These are phyloP conservation scores for Melanotaenia nigrans DNA, from an alignment of 2,797 vertebrate species.

Conservation along the genomic window DNA sequence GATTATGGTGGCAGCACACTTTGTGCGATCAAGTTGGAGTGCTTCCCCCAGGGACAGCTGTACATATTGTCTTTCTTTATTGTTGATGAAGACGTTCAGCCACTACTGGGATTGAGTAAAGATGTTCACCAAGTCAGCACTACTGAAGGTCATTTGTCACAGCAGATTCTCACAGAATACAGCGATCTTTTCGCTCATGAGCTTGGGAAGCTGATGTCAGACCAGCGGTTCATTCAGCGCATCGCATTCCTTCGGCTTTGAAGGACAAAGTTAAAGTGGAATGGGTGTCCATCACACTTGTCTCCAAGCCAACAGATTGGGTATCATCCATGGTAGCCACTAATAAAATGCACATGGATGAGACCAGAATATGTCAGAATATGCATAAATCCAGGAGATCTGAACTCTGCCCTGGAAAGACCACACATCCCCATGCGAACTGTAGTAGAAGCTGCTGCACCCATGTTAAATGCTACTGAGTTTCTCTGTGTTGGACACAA, in stretches of 20 bases:
- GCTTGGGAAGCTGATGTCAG: background rate
- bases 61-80: background rate
- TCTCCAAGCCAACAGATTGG: background rate
- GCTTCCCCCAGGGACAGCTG: no score
- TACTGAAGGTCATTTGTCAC: background rate
- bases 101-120: no score
- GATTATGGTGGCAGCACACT: background rate
- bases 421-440: background rate
- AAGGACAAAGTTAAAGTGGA: background rate
- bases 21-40: background rate
- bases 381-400: background rate
- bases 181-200: background rate
- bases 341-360: background rate
- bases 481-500: background rate
- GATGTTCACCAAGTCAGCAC: no score
- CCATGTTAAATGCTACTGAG: background rate
- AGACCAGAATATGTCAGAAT: conserved; percentile 2
- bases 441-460: background rate
- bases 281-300: background rate
- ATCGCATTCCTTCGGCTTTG: background rate
- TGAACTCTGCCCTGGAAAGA: background rate
- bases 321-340: background rate
- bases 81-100: background rate
- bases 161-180: background rate
- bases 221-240: background rate